These are phyloP conservation scores for Spialia ferax DNA, from an alignment of 2,888 invertebrate species.

Conservation along the genomic window DNA sequence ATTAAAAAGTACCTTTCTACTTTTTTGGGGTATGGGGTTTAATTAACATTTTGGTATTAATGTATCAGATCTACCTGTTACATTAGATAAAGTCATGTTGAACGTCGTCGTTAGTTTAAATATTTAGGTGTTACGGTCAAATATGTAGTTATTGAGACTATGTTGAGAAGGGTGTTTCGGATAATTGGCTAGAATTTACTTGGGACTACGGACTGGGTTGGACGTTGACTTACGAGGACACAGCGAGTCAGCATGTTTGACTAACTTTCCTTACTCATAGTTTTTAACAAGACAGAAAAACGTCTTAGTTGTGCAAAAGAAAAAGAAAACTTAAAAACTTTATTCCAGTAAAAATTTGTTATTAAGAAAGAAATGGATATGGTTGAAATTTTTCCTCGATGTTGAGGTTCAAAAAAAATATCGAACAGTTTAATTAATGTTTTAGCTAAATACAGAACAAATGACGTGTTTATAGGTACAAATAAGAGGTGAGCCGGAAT, in stretches of 20 bases:
- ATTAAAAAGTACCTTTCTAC: no score
- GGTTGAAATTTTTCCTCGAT: no score
- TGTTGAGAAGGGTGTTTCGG: slow-evolving; percentile 8
- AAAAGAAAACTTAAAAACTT: no score
- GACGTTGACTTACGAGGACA: slow-evolving; percentile 18
- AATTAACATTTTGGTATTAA: no score
- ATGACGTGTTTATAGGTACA: slow-evolving; percentile 57
- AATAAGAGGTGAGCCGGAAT: slow-evolving; percentile 47
- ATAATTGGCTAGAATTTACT: slow-evolving; percentile 17
- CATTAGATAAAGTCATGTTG: neutral
- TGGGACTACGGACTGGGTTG: neutral
- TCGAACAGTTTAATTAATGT: slow-evolving; percentile 10
- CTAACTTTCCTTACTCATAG: neutral
- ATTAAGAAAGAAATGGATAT: no score
- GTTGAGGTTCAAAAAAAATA: no score
- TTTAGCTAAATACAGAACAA: slow-evolving; percentile 19
- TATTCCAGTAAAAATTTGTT: no score
- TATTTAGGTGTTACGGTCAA: neutral
- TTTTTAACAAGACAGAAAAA: neutral
- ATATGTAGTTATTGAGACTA: slow-evolving; percentile 1
- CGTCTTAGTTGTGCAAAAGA: neutral
- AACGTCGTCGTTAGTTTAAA: neutral
- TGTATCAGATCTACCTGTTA: no score
- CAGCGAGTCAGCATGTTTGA: slow-evolving; percentile 9
- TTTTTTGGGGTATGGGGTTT: no score